Conservation (phyloP, 2,797 vertebrate genomes). For the Pseudocheirus occidentalis region DNA sequence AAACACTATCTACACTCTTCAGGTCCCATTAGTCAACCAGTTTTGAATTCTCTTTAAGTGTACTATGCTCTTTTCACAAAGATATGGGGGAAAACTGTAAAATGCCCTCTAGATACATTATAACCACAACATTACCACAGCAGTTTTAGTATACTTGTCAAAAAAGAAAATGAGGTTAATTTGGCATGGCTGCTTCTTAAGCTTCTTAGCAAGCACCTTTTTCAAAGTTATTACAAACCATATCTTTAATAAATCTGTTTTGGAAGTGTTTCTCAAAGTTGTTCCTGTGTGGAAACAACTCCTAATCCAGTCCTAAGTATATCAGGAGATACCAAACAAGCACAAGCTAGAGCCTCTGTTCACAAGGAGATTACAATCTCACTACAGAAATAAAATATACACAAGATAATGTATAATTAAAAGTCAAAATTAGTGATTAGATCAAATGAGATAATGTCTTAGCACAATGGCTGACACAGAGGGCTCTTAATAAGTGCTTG, state of each 20-base stretch:
- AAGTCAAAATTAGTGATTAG: background rate
- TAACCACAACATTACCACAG: too few species aligned
- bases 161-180: too few species aligned
- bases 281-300: background rate
- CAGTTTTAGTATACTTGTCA: too few species aligned
- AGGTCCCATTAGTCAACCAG: background rate
- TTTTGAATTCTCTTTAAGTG: background rate
- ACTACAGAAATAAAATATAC: background rate
- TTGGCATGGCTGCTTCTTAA: too few species aligned
- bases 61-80: background rate
- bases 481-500: background rate
- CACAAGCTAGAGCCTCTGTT: constrained; percentile 9
- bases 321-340: background rate
- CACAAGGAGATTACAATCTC: background rate
- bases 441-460: background rate
- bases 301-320: background rate
- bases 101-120: background rate
- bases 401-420: background rate
- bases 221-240: too few species aligned
- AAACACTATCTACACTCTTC: background rate
- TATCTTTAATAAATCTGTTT: background rate
- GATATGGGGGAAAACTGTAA: background rate
- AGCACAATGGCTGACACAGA: background rate
- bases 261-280: background rate
- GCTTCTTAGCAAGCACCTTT: too few species aligned